These are phyloP conservation scores for Lamellibrachia luymesi DNA, from an alignment of 1,140 invertebrate species.

Conservation along the genomic window DNA sequence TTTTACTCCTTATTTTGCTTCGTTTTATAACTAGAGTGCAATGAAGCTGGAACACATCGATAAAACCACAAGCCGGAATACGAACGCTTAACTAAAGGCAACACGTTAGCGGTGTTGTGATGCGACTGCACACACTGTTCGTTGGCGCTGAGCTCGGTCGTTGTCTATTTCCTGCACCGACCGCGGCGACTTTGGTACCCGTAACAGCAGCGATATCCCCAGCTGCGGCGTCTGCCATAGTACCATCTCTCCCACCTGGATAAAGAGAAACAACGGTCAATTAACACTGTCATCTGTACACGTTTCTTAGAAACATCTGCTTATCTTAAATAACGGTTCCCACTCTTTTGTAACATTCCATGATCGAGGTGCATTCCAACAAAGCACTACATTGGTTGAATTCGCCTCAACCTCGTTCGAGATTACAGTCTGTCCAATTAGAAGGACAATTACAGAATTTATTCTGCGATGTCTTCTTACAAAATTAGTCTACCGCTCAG, in stretches of 20 bases:
- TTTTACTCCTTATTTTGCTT: background rate
- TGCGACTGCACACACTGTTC: background rate
- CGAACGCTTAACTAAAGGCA: background rate
- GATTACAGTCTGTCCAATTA: too few species aligned
- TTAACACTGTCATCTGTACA: background rate
- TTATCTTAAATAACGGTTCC: background rate
- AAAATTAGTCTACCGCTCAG: too few species aligned
- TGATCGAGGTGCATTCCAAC: too few species aligned
- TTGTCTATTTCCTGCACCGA: background rate
- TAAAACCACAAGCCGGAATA: background rate
- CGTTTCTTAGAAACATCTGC: background rate
- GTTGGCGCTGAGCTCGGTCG: background rate
- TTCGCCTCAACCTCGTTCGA: too few species aligned
- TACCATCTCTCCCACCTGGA: background rate
- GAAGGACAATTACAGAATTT: too few species aligned
- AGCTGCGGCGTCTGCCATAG: background rate
- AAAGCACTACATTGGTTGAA: too few species aligned
- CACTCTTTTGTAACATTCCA: background rate
- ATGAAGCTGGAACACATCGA: background rate
- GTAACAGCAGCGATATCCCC: background rate
- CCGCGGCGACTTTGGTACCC: background rate
- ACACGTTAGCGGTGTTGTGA: background rate
- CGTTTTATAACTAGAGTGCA: background rate
- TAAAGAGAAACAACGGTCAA: background rate
- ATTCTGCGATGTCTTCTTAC: too few species aligned